Evolutionary conservation across 2,113 vertebrate species (phyloP).

Genomic region (Rhea americana): DNA sequence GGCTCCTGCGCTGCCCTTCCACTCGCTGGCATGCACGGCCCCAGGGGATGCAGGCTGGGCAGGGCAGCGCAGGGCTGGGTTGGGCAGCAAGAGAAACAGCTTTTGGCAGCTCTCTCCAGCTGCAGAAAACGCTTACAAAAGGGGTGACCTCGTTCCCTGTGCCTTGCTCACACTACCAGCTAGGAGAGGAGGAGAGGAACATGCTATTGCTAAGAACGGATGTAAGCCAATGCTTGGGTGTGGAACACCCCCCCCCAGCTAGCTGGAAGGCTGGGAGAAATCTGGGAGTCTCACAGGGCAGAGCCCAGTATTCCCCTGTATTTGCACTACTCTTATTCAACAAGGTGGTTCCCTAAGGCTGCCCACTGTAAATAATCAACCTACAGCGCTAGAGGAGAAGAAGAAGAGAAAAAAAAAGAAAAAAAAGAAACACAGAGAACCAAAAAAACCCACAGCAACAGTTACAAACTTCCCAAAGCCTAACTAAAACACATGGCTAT

Average conservation of each 20-base stretch:
- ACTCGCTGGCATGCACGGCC: fast-evolving
- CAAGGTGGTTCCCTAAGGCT: neutral
- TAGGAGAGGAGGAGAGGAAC: neutral
- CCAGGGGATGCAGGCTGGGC: neutral
- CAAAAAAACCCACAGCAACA: neutral
- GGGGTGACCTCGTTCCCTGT: fast-evolving
- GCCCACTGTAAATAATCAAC: neutral
- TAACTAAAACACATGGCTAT: neutral
- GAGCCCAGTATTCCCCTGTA: neutral
- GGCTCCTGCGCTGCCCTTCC: neutral
- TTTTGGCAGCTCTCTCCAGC: neutral
- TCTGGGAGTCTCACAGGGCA: neutral
- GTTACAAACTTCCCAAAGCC: neutral
- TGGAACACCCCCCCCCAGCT: neutral
- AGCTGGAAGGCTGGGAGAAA: neutral
- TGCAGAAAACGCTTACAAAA: fast-evolving
- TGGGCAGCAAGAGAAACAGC: neutral
- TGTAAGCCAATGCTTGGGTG: neutral
- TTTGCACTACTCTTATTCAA: neutral
- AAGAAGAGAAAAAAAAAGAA: neutral
- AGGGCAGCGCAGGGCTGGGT: neutral
- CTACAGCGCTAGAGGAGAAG: neutral
- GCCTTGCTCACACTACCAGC: neutral
- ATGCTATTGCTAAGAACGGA: neutral
- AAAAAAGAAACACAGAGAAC: neutral